Percentiles rank a stretch among this genome's conserved stretches.
phyloP scores from a whole-genome alignment of 2,113 vertebrate genomes.

The Montifringilla adamsi region DNA sequence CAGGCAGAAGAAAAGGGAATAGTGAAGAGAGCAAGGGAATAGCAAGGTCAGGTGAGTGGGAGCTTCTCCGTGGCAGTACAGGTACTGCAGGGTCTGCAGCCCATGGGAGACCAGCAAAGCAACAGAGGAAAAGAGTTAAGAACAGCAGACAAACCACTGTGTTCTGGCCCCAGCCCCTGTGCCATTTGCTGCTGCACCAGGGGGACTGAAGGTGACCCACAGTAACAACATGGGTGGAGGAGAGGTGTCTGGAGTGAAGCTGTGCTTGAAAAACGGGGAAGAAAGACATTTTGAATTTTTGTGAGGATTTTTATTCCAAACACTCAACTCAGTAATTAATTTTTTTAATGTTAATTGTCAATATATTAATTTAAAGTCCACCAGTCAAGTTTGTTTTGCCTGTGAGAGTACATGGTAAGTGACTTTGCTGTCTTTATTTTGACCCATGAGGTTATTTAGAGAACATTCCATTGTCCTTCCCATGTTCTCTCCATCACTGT shows the following conservation, averaged over 20 bases:
- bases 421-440: not conserved
- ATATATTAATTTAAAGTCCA: not conserved
- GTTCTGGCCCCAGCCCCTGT: not conserved
- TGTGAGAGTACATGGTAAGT: not conserved
- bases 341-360: not conserved
- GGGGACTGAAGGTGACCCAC: not conserved
- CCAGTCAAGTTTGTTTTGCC: not conserved
- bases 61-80: not conserved
- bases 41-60: not conserved
- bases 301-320: not conserved
- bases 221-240: not conserved
- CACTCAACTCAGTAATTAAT: not conserved
- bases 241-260: not conserved
- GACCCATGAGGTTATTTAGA: not conserved
- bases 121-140: not conserved
- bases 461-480: not conserved
- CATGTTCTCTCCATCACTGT: not conserved
- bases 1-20: not conserved
- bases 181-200: not conserved
- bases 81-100: not conserved
- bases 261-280: not conserved
- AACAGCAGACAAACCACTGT: not conserved
- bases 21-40: not conserved
- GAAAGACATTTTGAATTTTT: not conserved
- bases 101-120: not conserved